Evolutionary conservation across 1,140 invertebrate species (phyloP).

Genomic region (Intoshia linei): DNA sequence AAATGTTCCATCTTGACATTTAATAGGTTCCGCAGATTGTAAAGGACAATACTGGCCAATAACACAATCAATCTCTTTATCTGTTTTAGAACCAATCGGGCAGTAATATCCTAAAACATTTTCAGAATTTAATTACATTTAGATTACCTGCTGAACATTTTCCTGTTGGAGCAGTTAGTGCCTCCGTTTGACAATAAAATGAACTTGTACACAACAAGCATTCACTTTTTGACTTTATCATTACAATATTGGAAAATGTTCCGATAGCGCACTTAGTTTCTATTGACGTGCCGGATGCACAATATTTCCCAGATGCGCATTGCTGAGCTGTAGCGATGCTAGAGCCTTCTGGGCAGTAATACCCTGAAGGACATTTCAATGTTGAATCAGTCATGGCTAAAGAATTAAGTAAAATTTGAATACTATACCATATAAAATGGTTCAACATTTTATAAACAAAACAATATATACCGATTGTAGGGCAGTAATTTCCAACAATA

Average conservation of each 20-base stretch:
- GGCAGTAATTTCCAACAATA: slow-evolving; percentile 14
- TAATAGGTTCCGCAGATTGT: slow-evolving; percentile 11
- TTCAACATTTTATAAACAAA: slow-evolving; percentile 11
- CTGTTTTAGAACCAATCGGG: slow-evolving; percentile 10
- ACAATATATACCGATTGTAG: slow-evolving; percentile 9
- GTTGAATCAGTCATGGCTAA: too few relatives aligned
- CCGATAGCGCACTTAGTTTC: slow-evolving; percentile 14
- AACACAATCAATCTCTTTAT: too few relatives aligned
- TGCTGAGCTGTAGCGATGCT: slow-evolving; percentile 10
- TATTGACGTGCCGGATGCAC: slow-evolving; percentile 10
- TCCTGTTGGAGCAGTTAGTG: slow-evolving; percentile 10
- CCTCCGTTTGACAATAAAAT: slow-evolving; percentile 10
- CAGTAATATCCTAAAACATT: too few relatives aligned
- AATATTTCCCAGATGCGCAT: slow-evolving; percentile 14
- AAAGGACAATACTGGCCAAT: slow-evolving; percentile 12
- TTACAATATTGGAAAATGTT: slow-evolving; percentile 13
- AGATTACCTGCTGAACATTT: slow-evolving; percentile 13
- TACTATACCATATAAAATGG: too few relatives aligned
- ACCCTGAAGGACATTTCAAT: slow-evolving; percentile 13
- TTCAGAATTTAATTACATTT: too few relatives aligned
- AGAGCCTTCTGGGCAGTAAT: slow-evolving; percentile 14
- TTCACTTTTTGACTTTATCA: slow-evolving; percentile 5
- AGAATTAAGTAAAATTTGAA: too few relatives aligned
- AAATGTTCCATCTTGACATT: slow-evolving; percentile 12
- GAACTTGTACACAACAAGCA: slow-evolving; percentile 12